phyloP scores from a whole-genome alignment of 2,113 vertebrate genomes.

The Tympanuchus pallidicinctus region DNA sequence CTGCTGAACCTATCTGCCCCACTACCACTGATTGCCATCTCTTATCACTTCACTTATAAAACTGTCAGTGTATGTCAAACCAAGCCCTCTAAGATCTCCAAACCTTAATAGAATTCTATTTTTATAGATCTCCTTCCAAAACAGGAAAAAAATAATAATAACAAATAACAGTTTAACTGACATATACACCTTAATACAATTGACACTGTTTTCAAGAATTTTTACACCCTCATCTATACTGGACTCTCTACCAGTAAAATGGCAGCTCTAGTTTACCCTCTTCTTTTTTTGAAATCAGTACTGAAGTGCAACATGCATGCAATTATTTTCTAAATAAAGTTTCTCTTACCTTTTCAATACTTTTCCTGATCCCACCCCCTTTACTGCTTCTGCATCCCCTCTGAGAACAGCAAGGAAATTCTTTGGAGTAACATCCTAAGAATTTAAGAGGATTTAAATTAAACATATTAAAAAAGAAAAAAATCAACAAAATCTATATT shows the following conservation, averaged over 20 bases:
- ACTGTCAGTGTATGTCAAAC: background rate
- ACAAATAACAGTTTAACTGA: background rate
- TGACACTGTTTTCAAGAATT: background rate
- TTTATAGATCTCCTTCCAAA: background rate
- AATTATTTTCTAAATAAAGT: background rate
- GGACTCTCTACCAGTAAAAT: background rate
- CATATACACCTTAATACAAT: background rate
- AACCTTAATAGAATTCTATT: background rate
- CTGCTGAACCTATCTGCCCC: background rate
- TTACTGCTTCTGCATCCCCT: constrained; percentile 84
- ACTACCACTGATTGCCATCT: background rate
- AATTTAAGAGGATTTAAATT: background rate
- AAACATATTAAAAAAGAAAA: background rate
- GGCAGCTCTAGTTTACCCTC: background rate
- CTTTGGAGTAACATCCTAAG: constrained; percentile 89
- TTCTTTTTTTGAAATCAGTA: background rate
- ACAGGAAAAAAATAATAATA: background rate
- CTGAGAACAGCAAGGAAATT: constrained; percentile 93
- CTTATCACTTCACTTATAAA: background rate
- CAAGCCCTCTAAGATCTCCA: background rate
- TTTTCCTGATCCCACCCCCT: constrained; percentile 90
- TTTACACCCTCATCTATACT: background rate
- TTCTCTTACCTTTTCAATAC: constrained; percentile 88
- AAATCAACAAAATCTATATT: background rate
- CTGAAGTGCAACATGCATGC: background rate